Percentiles rank a stretch among this genome's conserved stretches.
These are phyloP conservation scores for Phalacrocorax pelagicus DNA, from an alignment of 2,113 vertebrate genomes.

Conservation along the genomic window DNA sequence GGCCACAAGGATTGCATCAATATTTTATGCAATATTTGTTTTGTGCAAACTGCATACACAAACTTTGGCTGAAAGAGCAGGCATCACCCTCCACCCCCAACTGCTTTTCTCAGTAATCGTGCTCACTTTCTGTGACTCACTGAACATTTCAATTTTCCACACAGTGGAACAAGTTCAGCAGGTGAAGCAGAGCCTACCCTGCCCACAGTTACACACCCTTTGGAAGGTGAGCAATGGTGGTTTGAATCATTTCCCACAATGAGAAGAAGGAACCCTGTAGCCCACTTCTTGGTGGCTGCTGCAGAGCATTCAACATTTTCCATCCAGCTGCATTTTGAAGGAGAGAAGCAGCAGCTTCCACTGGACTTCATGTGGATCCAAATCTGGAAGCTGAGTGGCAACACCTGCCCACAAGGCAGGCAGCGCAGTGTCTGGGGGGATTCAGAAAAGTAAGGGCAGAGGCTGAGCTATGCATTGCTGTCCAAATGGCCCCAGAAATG, in stretches of 20 bases:
- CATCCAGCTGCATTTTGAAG: not conserved
- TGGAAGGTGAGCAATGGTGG: not conserved
- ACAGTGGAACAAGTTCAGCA: constrained; percentile 28
- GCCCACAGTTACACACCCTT: not conserved
- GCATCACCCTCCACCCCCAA: not conserved
- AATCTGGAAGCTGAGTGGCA: not conserved
- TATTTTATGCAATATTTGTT: constrained; percentile 43
- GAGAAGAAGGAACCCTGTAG: not conserved
- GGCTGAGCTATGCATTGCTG: not conserved
- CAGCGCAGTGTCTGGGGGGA: not conserved
- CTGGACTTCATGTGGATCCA: not conserved
- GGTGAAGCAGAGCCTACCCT: not conserved
- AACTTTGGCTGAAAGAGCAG: not conserved
- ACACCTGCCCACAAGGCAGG: not conserved
- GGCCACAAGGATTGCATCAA: not conserved
- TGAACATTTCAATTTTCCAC: not conserved
- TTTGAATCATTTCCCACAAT: not conserved
- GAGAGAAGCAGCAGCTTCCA: not conserved
- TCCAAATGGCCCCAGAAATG: not conserved
- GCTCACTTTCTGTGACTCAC: constrained; percentile 14
- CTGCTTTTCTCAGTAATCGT: not conserved
- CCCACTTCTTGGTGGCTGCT: not conserved
- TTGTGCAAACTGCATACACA: not conserved
- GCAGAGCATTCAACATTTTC: not conserved
- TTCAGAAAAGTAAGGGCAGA: not conserved